phyloP scores from a whole-genome alignment of 2,797 vertebrate genomes.

The Schizothorax lantsangensis region DNA sequence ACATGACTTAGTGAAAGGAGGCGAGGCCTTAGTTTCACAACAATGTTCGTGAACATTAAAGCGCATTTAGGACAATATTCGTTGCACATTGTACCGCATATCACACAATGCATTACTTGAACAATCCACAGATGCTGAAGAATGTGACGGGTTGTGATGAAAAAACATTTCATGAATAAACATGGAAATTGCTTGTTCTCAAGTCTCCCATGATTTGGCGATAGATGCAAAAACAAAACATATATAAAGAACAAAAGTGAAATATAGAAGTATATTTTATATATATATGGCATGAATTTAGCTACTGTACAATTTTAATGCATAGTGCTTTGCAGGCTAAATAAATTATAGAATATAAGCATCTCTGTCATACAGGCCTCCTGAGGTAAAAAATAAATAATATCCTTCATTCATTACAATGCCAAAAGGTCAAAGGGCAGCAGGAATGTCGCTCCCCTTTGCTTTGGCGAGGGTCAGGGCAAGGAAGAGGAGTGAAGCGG shows the following conservation, averaged over 20 bases:
- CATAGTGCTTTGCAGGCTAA: slow-evolving; percentile 74
- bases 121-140: slow-evolving; percentile 37
- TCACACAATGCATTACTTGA: slow-evolving; percentile 43
- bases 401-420: slow-evolving; percentile 71
- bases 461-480: slow-evolving; percentile 1
- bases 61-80: slow-evolving; percentile 21
- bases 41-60: slow-evolving; percentile 45
- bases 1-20: slow-evolving; percentile 14
- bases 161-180: slow-evolving; percentile 24
- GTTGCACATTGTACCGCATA: slow-evolving; percentile 32
- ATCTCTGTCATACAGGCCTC: slow-evolving; percentile 71
- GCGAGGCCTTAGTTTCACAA: slow-evolving; percentile 1
- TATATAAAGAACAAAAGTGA: slow-evolving; percentile 47
- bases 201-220: slow-evolving; percentile 36
- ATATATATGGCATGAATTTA: slow-evolving; percentile 69
- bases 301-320: slow-evolving; percentile 72
- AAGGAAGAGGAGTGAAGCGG: background rate
- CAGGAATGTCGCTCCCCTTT: slow-evolving; percentile 63
- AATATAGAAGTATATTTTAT: slow-evolving; percentile 57
- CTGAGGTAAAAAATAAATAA: slow-evolving; percentile 79
- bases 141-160: slow-evolving; percentile 31
- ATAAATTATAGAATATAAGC: slow-evolving; percentile 78
- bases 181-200: background rate
- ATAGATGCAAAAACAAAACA: slow-evolving; percentile 33
- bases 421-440: slow-evolving; percentile 52